Evolutionary conservation across 2,888 invertebrate genomes (phyloP).

Genomic region (Deilephila porcellus): DNA sequence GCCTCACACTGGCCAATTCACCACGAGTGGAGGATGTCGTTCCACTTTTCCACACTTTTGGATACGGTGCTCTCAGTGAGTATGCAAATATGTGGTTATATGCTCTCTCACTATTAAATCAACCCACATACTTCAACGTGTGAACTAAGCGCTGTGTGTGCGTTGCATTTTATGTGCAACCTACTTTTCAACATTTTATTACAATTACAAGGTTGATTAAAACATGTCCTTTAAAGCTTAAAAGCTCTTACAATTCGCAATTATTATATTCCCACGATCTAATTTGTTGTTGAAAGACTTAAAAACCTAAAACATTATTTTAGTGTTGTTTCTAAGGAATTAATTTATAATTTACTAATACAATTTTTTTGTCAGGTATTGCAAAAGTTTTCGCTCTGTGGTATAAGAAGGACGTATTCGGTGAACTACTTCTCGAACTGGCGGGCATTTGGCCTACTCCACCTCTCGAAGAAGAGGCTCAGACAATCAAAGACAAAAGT

Average conservation of each 20-base stretch:
- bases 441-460: constrained; percentile 75
- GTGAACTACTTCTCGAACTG: constrained; percentile 65
- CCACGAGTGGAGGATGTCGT: constrained; percentile 78
- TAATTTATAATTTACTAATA: too few species aligned
- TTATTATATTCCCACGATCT: neutral
- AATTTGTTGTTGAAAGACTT: neutral
- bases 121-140: constrained; percentile 22
- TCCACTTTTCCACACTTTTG: constrained; percentile 77
- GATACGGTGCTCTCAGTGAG: constrained; percentile 78
- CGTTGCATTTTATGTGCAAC: neutral
- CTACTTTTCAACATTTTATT: neutral
- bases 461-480: constrained; percentile 62
- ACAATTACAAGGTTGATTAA: neutral
- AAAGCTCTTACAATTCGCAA: neutral
- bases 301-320: neutral
- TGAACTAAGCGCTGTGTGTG: neutral
- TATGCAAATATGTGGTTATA: constrained; percentile 37
- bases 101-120: constrained; percentile 5
- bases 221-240: neutral
- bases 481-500: constrained; percentile 65
- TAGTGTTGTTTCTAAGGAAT: too few species aligned
- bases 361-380: constrained; percentile 52
- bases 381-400: constrained; percentile 72
- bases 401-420: constrained; percentile 73
- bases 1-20: constrained; percentile 70